Percentiles rank a stretch among this genome's conserved stretches.
These are phyloP conservation scores for Zaprionus kolodkinae DNA, from an alignment of 1,140 invertebrate species.

Conservation along the genomic window DNA sequence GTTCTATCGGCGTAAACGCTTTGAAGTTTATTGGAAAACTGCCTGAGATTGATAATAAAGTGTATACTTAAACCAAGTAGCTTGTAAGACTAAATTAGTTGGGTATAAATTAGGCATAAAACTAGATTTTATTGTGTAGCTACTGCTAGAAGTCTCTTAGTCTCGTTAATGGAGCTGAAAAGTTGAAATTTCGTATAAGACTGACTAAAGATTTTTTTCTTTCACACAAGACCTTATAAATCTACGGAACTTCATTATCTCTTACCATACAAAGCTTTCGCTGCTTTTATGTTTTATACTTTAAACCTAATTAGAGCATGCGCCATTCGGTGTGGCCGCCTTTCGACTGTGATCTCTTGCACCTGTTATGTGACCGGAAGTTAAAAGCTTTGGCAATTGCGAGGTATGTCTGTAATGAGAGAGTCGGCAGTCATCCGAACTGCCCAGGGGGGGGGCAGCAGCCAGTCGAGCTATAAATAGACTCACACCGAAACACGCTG, in stretches of 20 bases:
- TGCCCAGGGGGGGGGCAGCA: constrained; percentile 13
- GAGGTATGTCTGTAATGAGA: constrained; percentile 42
- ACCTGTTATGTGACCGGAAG: constrained; percentile 54
- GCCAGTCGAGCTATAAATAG: constrained; percentile 26
- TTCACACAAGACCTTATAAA: background rate
- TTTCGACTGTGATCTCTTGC: constrained; percentile 27
- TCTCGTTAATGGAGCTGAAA: background rate
- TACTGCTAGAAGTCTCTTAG: background rate
- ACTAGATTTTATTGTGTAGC: background rate
- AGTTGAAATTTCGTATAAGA: background rate
- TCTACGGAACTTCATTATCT: background rate
- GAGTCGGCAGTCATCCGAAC: constrained; percentile 22
- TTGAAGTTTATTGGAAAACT: background rate
- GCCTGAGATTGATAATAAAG: background rate
- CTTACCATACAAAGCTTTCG: background rate
- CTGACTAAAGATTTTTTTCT: no score
- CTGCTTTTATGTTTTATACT: background rate
- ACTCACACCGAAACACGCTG: constrained; percentile 8
- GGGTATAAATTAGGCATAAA: background rate
- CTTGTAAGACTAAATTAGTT: background rate
- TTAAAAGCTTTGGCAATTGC: constrained; percentile 44
- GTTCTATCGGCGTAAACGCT: background rate
- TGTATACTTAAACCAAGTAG: background rate
- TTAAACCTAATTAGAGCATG: background rate
- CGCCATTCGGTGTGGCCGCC: background rate